A percentile compares a stretch with the other conserved stretches of the same genome.
Conservation (phyloP, 2,888 invertebrate genomes). For the Agrypnus murinus region DNA sequence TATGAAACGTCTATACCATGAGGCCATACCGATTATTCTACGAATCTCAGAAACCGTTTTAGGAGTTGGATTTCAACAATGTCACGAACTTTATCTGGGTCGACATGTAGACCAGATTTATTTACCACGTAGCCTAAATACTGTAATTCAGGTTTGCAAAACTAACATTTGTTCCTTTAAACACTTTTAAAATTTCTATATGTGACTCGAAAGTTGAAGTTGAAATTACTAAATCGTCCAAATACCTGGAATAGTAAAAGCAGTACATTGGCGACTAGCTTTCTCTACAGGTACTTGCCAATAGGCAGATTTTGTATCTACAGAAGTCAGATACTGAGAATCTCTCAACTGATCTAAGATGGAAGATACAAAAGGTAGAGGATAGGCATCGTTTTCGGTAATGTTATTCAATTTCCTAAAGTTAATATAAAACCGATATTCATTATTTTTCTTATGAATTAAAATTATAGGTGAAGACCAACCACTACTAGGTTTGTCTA, state of each 20-base stretch:
- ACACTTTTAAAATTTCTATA: neutral
- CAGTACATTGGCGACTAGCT: too few species aligned
- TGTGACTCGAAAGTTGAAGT: neutral
- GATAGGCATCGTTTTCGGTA: constrained; percentile 49
- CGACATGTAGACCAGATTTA: neutral
- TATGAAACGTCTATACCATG: neutral
- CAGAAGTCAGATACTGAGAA: constrained; percentile 44
- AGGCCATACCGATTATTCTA: neutral
- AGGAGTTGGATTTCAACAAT: neutral
- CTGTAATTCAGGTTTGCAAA: neutral
- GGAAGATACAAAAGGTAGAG: constrained; percentile 42
- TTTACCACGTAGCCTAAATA: neutral
- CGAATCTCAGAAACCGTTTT: neutral
- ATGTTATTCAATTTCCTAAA: constrained; percentile 52
- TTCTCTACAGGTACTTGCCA: constrained; percentile 53
- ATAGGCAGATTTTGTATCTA: constrained; percentile 51
- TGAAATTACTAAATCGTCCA: neutral
- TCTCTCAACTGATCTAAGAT: constrained; percentile 50
- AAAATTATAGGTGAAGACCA: constrained; percentile 53
- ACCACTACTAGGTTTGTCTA: constrained; percentile 54
- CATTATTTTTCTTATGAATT: constrained; percentile 52
- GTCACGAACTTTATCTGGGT: neutral
- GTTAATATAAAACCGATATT: constrained; percentile 55
- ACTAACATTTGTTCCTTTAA: neutral
- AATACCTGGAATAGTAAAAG: neutral